Base-by-base conservation (phyloP, 2,888 invertebrate species). In the Polymixis flavicincta region DNA sequence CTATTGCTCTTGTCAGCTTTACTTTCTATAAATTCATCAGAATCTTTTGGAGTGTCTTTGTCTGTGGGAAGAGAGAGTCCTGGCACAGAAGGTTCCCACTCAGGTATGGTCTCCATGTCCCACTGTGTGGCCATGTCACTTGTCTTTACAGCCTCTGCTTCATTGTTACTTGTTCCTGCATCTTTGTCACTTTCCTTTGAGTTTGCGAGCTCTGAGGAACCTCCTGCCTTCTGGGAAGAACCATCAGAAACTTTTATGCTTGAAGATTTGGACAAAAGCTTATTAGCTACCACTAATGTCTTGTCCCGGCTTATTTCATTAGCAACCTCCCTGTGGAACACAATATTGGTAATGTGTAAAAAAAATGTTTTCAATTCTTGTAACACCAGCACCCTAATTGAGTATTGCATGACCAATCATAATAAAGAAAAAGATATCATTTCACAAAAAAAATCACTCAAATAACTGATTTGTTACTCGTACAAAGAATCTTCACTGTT, bases 291-390 rank as follows among this genome's bases (percentile, higher is more conserved):
- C 74, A 85, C 76, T 71, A 87, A 80, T 71, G 94, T 90, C 86
- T 95, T 96, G 74, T 96, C 96, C 80, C 95, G 90, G 79, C 96
- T 95, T 57, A 94, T 84, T 89, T 93, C 95, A 92, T 96, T 96
- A 64, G 96, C 96, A 72, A 88, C 88, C 88, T 95, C 95, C 76
- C 96, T 96, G 88, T 69, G 92, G 91, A 68, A 45, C 69, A 60
- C 5, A 64, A 70, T 9, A 52, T 57, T 37, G 8, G n/a, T 48
- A 54, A 45, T 8, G 45, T 72, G n/a, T 59, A 64, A 17, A 42
- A 50, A 60, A 17, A 25, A 0, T 13, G 11, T 72, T 72, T 63
- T 25, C 32, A 6, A 28, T 52, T 32, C 1, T 32, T 45, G 19
- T n/a, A 42, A n/a, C 14, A n/a, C 25, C 25, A 50, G n/a, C n/a